Percentiles rank a stretch among this genome's conserved stretches.
Evolutionary conservation across 2,888 invertebrate genomes (phyloP).

Genomic region (Pachliopta kotzebuea): DNA sequence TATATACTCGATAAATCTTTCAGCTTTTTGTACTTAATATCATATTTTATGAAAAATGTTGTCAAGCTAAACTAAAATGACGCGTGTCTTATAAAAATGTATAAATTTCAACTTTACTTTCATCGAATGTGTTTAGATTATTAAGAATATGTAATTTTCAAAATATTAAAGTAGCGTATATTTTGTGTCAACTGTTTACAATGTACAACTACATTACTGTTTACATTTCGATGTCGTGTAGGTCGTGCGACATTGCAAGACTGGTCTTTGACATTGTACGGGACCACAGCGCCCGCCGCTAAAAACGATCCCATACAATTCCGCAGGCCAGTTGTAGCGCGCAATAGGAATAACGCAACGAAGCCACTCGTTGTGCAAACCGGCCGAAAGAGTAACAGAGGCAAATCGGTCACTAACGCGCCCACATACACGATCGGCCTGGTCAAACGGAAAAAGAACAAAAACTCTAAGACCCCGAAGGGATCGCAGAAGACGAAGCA

Average conservation of each 20-base stretch:
- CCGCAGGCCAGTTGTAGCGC: slow-evolving; percentile 62
- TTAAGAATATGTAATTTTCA: too few relatives aligned
- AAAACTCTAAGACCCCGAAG: slow-evolving; percentile 77
- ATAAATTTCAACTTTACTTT: too few relatives aligned
- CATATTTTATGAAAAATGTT: background rate
- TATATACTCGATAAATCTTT: background rate
- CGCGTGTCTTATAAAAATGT: too few relatives aligned
- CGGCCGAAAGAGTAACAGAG: slow-evolving; percentile 65
- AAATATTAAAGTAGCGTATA: too few relatives aligned
- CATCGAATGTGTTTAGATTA: too few relatives aligned
- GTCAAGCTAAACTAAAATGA: background rate
- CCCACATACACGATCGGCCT: slow-evolving; percentile 72
- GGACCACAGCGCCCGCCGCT: slow-evolving; percentile 85
- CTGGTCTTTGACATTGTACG: slow-evolving; percentile 96
- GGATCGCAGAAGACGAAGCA: slow-evolving; percentile 77
- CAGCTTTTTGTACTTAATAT: too few relatives aligned
- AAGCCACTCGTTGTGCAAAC: slow-evolving; percentile 67
- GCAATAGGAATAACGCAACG: slow-evolving; percentile 67
- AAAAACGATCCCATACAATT: slow-evolving; percentile 82
- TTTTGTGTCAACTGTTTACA: too few relatives aligned
- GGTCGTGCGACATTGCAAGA: slow-evolving; percentile 94
- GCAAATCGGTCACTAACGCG: slow-evolving; percentile 60
- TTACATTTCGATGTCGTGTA: slow-evolving; percentile 50
- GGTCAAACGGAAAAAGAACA: slow-evolving; percentile 78
- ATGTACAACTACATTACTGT: background rate